Evolutionary conservation across 2,113 vertebrate species (phyloP).

Genomic region (Rafetus swinhoei): DNA sequence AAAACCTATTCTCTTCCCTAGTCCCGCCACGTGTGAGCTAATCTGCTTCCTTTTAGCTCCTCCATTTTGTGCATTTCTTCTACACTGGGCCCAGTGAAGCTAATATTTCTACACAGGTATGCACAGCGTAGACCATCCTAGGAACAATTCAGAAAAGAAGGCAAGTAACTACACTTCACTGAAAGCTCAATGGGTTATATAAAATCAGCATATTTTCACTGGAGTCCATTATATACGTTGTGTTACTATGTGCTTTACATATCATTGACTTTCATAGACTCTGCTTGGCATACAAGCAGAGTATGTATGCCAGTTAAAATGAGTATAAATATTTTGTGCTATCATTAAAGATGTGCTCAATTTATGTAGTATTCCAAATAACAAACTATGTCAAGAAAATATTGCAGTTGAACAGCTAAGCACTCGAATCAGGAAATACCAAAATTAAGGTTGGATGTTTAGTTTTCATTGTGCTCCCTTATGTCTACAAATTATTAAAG

Average conservation of each 20-base stretch:
- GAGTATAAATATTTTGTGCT: accelerated
- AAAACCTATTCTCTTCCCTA: not conserved
- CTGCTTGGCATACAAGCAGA: no score
- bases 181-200: not conserved
- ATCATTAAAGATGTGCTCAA: not conserved
- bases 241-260: not conserved
- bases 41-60: not conserved
- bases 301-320: no score
- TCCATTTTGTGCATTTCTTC: not conserved
- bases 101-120: not conserved
- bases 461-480: not conserved
- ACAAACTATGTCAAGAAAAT: not conserved
- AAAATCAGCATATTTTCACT: not conserved
- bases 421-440: not conserved
- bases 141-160: not conserved
- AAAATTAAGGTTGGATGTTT: not conserved
- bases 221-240: not conserved
- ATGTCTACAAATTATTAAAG: not conserved
- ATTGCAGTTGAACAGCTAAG: not conserved
- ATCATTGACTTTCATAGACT: not conserved
- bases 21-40: not conserved
- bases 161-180: not conserved
- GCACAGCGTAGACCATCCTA: not conserved
- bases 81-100: not conserved
- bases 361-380: accelerated